These are phyloP conservation scores for Drosophila fungiperda DNA, from an alignment of 2,888 invertebrate genomes.

Conservation along the genomic window DNA sequence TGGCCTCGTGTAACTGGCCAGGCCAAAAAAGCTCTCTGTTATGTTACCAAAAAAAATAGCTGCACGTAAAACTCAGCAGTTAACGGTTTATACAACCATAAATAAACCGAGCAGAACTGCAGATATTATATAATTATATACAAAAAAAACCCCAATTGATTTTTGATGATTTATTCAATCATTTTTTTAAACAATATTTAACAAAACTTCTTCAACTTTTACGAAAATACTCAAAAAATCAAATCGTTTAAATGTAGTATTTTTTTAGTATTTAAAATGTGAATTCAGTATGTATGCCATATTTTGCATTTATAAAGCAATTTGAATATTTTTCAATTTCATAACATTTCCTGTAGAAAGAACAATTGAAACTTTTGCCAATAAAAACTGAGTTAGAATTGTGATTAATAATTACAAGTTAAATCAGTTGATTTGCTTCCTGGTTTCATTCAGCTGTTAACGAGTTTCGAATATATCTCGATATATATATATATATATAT, in stretches of 20 bases:
- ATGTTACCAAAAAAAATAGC: constrained; percentile 11
- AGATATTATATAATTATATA: background rate
- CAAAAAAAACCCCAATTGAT: background rate
- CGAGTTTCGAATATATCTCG: constrained; percentile 10
- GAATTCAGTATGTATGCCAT: no score
- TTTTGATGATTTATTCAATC: background rate
- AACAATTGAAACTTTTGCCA: background rate
- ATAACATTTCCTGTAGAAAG: background rate
- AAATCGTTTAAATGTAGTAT: no score
- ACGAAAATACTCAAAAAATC: background rate
- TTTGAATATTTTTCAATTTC: background rate
- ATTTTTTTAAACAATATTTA: background rate
- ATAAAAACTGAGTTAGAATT: background rate
- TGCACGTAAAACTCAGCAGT: constrained; percentile 13
- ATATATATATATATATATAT: background rate
- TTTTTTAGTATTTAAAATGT: no score
- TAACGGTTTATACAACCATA: background rate
- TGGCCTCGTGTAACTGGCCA: constrained; percentile 50
- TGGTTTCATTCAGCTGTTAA: constrained; percentile 4
- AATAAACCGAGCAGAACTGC: background rate
- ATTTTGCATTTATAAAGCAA: background rate
- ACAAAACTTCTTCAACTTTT: background rate
- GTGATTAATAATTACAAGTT: background rate
- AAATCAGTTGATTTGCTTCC: constrained; percentile 1
- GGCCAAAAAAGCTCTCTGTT: constrained; percentile 30